Evolutionary conservation across 2,888 invertebrate genomes (phyloP), one percentile per base, ranked within the genome.

Genomic region (Rugalucina vietnamica): DNA sequence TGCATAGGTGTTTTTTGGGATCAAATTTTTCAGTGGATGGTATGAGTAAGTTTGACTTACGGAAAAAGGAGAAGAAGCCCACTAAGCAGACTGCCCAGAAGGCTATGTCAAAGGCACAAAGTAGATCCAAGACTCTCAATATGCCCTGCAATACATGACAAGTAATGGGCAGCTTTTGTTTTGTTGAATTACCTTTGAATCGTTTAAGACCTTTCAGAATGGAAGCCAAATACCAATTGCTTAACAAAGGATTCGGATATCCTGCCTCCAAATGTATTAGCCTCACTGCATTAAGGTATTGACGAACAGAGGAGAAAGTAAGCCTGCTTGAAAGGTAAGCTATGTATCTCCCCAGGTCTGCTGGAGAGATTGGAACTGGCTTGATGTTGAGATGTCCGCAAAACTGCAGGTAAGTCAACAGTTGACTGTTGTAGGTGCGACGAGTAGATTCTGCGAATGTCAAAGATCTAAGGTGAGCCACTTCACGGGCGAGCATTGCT

Each of bases 51-150:
- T 74, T 74, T 12, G 74, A 74, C 27, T 79, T 79, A 27, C 74
- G 14, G 39, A 80, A 75, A 27, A 81, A 81, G 69, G 80, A 75
- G 54, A 80, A 80, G 49, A 80, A 74, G n/a, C 27, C 80, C 2
- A 80, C 75, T 14, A 80, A 27, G 24, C 75, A 80, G 10, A 75
- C 80, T 21, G 80, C 39, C 80, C 74, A 75, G 49, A 80, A 69
- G 27, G 69, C 49, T 3, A 74, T 65, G 27, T 80, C 34, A 10
- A 65, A 18, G n/a, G 34, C 14, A 24, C n/a, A 43, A 18, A 14
- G 18, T 3, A 79, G n/a, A 65, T 60, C 43, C 21, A 79, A 21
- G 27, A 57, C 34, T 1, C 34, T 21, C 43, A 43, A 43, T 8
- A 43, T 43, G 8, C 43, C 43, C 43, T 43, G 8, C 8, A 43